Evolutionary conservation across 1,140 invertebrate genomes (phyloP).

Genomic region (Tribolium castaneum): DNA sequence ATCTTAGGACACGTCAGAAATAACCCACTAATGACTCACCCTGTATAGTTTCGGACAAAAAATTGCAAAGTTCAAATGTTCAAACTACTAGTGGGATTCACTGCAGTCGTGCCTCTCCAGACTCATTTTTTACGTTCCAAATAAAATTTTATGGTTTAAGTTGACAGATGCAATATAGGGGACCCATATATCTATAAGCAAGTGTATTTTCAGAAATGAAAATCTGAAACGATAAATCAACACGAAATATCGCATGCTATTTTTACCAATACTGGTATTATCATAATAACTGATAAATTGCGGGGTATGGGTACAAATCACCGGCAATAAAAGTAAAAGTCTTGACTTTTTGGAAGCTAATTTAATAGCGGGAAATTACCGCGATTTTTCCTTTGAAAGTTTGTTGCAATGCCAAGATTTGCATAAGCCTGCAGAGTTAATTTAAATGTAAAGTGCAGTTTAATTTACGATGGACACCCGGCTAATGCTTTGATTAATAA

Average conservation of each 20-base stretch:
- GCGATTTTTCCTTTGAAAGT: not conserved
- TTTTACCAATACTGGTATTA: not conserved
- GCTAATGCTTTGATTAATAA: slow-evolving; percentile 19
- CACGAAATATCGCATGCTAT: not conserved
- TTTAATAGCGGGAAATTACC: not conserved
- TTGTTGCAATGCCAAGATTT: not conserved
- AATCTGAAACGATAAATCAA: slow-evolving; percentile 18
- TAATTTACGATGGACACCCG: slow-evolving; percentile 15
- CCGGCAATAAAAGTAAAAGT: slow-evolving; percentile 9
- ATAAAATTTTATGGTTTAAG: slow-evolving; percentile 9
- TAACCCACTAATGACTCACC: no score
- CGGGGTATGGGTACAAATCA: not conserved
- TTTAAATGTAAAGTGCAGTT: slow-evolving; percentile 24
- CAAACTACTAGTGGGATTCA: no score
- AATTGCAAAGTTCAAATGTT: no score
- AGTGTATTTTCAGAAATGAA: slow-evolving; percentile 11
- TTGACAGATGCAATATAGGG: slow-evolving; percentile 1
- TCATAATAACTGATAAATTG: not conserved
- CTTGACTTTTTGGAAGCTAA: not conserved
- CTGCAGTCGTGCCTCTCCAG: not conserved
- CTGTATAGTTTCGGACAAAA: no score
- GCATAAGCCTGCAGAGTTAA: slow-evolving; percentile 8
- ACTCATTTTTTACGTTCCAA: not conserved
- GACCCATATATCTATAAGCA: slow-evolving; percentile 10
- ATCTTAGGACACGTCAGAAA: no score